Base-by-base conservation (phyloP, 2,113 vertebrate genomes). In the Gadus chalcogrammus region DNA sequence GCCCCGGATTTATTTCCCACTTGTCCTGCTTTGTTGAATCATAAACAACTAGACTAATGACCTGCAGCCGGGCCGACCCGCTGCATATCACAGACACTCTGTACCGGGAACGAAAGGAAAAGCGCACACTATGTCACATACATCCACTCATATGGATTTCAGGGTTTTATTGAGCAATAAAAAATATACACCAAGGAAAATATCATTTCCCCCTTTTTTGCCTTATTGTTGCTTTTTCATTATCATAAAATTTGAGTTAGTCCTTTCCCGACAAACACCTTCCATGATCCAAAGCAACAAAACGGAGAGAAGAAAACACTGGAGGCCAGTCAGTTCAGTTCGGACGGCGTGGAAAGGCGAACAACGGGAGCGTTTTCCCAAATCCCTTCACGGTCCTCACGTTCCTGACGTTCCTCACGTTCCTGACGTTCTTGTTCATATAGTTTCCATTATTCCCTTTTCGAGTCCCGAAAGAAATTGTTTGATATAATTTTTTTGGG, bases 171-270 rank as follows among this genome's bases (percentile, higher is more conserved):
- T 95, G 88, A 94, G 90, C 91, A 93, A 94, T 94, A 91, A 95
- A 95, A 99, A 98, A 95, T 94, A 95, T 94, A 96, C 94, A 96
- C 91, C 94, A 94, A 92, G 93, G 94, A 95, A 95, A 95, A 93
- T 91, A 93, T 85, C 70, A 78, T 91, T 86, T 88, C 88, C 83
- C 88, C 83, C 91, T 90, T 91, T 85, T 89, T 80, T 22, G 70
- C 80, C 78, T 83, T 81, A 86, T 77, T 81, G 80, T 83, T 86
- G 70, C 90, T 91, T 85, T 83, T 84, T 85, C 87, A 89, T 84
- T 77, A 73, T 79, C 79, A 90, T 76, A 90, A 93, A 93, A 93
- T 91, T 86, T 65, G 76, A 84, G 85, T 90, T 84, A 60, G 61
- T 11, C 61, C 1, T 27, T 22, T 92, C 92, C 86, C 82, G 81